Conservation (phyloP, 2,888 invertebrate genomes). For the Campoplex capitator region DNA sequence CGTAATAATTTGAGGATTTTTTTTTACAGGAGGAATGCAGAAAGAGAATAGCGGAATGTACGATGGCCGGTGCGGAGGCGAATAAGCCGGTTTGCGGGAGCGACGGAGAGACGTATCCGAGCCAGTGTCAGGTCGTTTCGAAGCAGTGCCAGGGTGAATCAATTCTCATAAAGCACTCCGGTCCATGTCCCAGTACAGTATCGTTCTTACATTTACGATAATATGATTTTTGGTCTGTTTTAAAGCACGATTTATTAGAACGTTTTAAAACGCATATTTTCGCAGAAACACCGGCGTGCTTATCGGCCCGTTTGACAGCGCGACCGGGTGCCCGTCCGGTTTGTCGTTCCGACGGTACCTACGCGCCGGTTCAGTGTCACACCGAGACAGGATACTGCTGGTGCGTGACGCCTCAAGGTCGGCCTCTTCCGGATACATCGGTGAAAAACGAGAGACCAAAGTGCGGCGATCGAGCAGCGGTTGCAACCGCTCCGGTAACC, state of each 20-base stretch:
- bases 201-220: neutral
- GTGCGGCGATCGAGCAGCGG: slow-evolving; percentile 84
- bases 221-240: neutral
- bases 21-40: slow-evolving; percentile 81
- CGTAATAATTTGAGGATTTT: neutral
- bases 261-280: neutral
- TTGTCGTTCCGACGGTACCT: slow-evolving; percentile 93
- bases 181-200: slow-evolving; percentile 90
- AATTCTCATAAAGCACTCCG: slow-evolving; percentile 90
- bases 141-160: slow-evolving; percentile 92
- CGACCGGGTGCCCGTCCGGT: slow-evolving; percentile 89
- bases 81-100: slow-evolving; percentile 90
- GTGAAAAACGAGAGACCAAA: slow-evolving; percentile 90
- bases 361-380: slow-evolving; percentile 94
- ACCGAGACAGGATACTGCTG: slow-evolving; percentile 92
- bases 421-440: slow-evolving; percentile 92
- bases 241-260: neutral
- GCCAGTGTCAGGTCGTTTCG: slow-evolving; percentile 91
- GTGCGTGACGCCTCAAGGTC: slow-evolving; percentile 95
- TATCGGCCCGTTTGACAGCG: slow-evolving; percentile 83
- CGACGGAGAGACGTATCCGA: slow-evolving; percentile 93
- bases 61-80: slow-evolving; percentile 75
- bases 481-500: neutral
- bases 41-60: slow-evolving; percentile 81
- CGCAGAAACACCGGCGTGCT: slow-evolving; percentile 84